Conservation (phyloP, 2,797 vertebrate genomes). For the Myiotriccus ornatus region DNA sequence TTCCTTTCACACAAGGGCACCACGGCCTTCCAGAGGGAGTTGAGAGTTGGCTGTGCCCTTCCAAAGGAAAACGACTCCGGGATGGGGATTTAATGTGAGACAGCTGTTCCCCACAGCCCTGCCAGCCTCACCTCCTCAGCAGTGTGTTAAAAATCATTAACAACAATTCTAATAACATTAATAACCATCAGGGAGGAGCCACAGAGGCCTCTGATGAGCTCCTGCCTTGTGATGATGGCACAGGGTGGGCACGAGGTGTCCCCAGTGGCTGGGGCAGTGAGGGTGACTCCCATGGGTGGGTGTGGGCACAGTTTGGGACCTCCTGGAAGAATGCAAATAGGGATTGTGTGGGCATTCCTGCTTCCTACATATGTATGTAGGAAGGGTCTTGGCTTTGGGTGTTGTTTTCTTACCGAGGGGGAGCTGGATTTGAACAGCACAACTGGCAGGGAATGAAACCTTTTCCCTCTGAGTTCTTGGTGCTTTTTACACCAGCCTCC, state of each 20-base stretch:
- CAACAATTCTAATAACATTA: not conserved
- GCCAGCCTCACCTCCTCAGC: not conserved
- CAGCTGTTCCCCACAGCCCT: not conserved
- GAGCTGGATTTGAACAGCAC: not conserved
- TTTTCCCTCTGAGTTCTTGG: not conserved
- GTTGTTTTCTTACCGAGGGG: not conserved
- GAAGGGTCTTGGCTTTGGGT: not conserved
- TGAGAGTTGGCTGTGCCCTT: not conserved
- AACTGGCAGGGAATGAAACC: not conserved
- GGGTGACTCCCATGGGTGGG: not conserved
- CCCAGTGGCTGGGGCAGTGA: not conserved
- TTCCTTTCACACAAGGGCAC: not conserved
- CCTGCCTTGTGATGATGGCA: not conserved
- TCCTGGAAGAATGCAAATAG: not conserved
- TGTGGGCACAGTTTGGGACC: not conserved
- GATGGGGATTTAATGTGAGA: not conserved
- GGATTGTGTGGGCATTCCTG: not conserved
- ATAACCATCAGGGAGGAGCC: not conserved
- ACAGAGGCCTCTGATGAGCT: not conserved
- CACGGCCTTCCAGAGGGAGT: not conserved
- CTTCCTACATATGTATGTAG: not conserved
- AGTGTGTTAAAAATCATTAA: not conserved
- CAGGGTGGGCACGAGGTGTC: not conserved
- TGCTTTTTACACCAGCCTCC: not conserved
- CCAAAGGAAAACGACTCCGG: not conserved